phyloP scores from a whole-genome alignment of 1,140 invertebrate genomes.

The Apis laboriosa region DNA sequence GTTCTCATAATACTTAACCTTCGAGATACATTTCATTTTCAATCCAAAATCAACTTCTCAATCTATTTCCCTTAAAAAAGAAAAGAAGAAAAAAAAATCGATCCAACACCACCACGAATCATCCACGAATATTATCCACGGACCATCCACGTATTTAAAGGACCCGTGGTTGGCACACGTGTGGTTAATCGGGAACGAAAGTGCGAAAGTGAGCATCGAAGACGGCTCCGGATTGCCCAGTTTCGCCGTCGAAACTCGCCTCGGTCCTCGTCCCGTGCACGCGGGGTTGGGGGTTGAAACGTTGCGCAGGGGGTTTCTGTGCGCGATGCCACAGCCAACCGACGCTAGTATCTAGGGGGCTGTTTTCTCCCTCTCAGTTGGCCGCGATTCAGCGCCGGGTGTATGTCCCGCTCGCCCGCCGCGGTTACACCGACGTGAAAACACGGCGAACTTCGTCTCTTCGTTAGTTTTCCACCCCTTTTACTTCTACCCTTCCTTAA shows the following conservation, averaged over 20 bases:
- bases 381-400: constrained; percentile 79
- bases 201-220: constrained; percentile 10
- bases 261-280: constrained; percentile 1
- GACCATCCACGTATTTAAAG: no score
- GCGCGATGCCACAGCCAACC: constrained; percentile 72
- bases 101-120: no score
- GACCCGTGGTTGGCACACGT: not conserved
- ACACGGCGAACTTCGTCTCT: constrained; percentile 40
- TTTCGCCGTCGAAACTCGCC: not conserved
- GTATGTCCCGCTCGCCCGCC: constrained; percentile 55
- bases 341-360: constrained; percentile 68
- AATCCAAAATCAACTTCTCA: no score
- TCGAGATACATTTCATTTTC: no score
- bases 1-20: no score
- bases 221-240: not conserved
- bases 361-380: constrained; percentile 76
- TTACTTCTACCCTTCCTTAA: no score
- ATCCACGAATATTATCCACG: no score
- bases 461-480: no score
- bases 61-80: no score
- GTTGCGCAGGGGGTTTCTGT: constrained; percentile 77
- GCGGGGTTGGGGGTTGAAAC: constrained; percentile 25
- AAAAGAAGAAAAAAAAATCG: no score
- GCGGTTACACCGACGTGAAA: constrained; percentile 58
- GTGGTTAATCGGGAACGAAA: not conserved